Conservation (phyloP, 2,113 vertebrate genomes). For the Nanger granti region DNA sequence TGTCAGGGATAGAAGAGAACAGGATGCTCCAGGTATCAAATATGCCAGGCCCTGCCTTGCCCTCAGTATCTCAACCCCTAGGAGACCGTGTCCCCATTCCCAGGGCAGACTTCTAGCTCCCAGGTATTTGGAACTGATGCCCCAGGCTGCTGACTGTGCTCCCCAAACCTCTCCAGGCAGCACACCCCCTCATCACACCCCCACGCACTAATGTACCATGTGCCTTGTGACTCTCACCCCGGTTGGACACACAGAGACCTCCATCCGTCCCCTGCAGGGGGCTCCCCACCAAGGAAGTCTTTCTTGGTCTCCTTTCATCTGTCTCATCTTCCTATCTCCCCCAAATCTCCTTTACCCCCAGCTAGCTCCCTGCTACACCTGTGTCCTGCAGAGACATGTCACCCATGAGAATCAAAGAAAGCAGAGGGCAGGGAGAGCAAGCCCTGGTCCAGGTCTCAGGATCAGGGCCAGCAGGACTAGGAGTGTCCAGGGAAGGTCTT, state of each 20-base stretch:
- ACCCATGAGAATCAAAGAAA: not conserved
- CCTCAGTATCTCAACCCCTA: not conserved
- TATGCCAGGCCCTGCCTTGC: not conserved
- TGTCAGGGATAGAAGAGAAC: not conserved
- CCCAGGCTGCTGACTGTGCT: not conserved
- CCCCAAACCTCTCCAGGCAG: not conserved
- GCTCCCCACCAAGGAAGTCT: not conserved
- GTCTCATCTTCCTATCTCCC: not conserved
- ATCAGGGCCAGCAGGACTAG: not conserved
- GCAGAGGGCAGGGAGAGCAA: not conserved
- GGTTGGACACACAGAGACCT: slow-evolving; percentile 9
- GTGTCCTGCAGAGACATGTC: not conserved
- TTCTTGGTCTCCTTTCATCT: slow-evolving; percentile 2
- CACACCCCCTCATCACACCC: not conserved
- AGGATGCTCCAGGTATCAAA: not conserved
- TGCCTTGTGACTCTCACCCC: slow-evolving; percentile 55
- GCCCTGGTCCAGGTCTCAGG: not conserved
- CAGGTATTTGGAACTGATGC: not conserved
- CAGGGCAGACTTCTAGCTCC: not conserved
- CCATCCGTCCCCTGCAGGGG: not conserved
- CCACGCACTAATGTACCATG: not conserved
- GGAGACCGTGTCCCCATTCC: not conserved
- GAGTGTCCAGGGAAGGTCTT: not conserved
- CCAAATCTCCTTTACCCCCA: not conserved
- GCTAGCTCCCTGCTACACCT: not conserved